These are phyloP conservation scores for Marasmarcha lunaedactyla DNA, from an alignment of 2,888 invertebrate species.

Conservation along the genomic window DNA sequence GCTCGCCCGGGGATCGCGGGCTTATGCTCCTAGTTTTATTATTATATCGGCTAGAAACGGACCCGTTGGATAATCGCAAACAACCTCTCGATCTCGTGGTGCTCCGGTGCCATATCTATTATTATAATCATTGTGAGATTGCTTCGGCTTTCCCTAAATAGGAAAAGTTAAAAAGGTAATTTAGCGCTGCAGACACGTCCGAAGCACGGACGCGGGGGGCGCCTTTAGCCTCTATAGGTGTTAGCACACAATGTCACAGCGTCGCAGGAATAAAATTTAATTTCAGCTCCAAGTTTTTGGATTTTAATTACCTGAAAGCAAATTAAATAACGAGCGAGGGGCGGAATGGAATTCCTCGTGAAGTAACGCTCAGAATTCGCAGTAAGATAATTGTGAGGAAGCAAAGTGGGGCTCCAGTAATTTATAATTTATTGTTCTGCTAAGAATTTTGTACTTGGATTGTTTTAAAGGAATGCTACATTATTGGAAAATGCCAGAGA, in stretches of 20 bases:
- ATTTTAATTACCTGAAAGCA: conserved; percentile 67
- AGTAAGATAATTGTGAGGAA: conserved; percentile 7
- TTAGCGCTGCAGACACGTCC: conserved; percentile 58
- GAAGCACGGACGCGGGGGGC: conserved; percentile 20
- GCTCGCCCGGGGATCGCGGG: conserved; percentile 18
- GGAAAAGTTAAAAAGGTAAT: conserved; percentile 70
- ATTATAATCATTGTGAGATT: conserved; percentile 65
- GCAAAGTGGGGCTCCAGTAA: conserved; percentile 6
- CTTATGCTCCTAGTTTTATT: conserved; percentile 16
- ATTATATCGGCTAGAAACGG: not conserved
- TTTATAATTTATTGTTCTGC: conserved; percentile 15
- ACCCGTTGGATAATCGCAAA: not conserved
- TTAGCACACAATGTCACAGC: not conserved
- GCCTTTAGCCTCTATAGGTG: not conserved
- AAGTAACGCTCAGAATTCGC: conserved; percentile 15
- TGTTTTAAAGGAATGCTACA: conserved; percentile 6
- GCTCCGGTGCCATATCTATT: conserved; percentile 22
- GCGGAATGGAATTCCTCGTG: conserved; percentile 16
- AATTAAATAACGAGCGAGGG: conserved; percentile 54
- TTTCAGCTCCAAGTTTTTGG: conserved; percentile 62
- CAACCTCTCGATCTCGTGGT: not conserved
- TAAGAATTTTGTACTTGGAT: conserved; percentile 10
- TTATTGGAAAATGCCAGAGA: conserved; percentile 6
- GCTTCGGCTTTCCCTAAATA: conserved; percentile 58
- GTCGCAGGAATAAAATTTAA: conserved; percentile 54